Evolutionary conservation across 2,888 invertebrate species (phyloP), one percentile per base, ranked within the genome.

Genomic region (Yponomeuta sedellus): DNA sequence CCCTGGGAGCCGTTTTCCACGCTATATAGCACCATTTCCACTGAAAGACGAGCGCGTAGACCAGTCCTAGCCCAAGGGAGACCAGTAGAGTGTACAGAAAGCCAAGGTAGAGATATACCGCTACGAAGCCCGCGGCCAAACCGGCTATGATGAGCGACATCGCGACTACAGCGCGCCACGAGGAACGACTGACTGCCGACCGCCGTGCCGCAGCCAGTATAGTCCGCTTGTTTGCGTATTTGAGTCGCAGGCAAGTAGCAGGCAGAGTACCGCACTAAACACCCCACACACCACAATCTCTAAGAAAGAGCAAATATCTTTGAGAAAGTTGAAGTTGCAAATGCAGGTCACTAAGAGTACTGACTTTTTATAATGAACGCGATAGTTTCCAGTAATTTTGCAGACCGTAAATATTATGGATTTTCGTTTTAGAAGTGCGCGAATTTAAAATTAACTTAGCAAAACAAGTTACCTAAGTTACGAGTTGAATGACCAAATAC

Each of bases 11-110:
- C 0, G 97, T 97, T 77, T 86, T 93, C 56, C 94, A 73, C n/a
- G 95, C 95, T 67, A 97, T 93, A 77, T 95, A 96, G 75, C 94
- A 93, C 95, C 96, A 97, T 78, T 93, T 92, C 81, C 94, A 93
- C 70, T 96, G 95, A 65, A 94, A 94, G 61, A 95, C 91, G 66
- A 94, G 82, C 67, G 94, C 82, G 76, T 95, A 94, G 34, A 94
- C 92, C 68, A 93, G 88, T 70, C 92, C 71, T 67, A 94, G 92
- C 64, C 93, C 92, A 69, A 95, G 77, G 67, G 93, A 79, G 67
- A 95, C 88, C 72, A 94, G 92, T 39, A 95, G 73, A 66, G 95
- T 93, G 76, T 92, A 94, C 74, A 94, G 83, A 81, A 94, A 92
- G 69, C 95, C 95, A 77, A 94, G 83, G 72, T 86, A 88, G 67